Conservation (phyloP, 2,113 vertebrate species). For the Uria aalge region DNA sequence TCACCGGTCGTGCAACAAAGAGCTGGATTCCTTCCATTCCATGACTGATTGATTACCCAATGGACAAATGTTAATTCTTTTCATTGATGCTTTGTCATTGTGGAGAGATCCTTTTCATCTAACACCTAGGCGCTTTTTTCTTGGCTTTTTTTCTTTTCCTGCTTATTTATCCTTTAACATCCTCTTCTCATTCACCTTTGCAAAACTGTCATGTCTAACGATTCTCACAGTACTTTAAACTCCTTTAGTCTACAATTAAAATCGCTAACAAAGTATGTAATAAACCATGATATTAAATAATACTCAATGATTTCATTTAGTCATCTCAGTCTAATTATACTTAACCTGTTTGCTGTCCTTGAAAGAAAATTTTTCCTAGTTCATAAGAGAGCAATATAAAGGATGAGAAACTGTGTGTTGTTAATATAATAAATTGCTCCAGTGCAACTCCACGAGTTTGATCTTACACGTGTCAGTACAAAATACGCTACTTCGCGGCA, state of each 20-base stretch:
- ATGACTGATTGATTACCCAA: slow-evolving; percentile 88
- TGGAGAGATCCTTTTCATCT: slow-evolving; percentile 75
- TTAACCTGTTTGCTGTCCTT: slow-evolving; percentile 45
- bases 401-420: not conserved
- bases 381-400: not conserved
- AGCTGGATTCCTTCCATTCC: slow-evolving; percentile 88
- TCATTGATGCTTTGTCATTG: slow-evolving; percentile 79
- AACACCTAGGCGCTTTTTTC: slow-evolving; percentile 63
- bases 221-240: slow-evolving; percentile 10
- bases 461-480: not conserved
- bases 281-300: slow-evolving; percentile 44
- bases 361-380: not conserved
- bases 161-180: slow-evolving; percentile 67
- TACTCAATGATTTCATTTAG: slow-evolving; percentile 12
- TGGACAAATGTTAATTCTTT: slow-evolving; percentile 94
- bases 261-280: slow-evolving; percentile 29
- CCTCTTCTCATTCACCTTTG: slow-evolving; percentile 64
- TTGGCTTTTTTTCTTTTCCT: not conserved
- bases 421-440: slow-evolving; percentile 30
- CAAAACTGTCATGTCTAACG: slow-evolving; percentile 53
- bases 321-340: slow-evolving; percentile 17
- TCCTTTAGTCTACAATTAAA: slow-evolving; percentile 35
- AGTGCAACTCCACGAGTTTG: not conserved
- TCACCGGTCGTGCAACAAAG: slow-evolving; percentile 73
- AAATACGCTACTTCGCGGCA: not conserved